Evolutionary conservation across 2,888 invertebrate species (phyloP).

Genomic region (Hyalella azteca): DNA sequence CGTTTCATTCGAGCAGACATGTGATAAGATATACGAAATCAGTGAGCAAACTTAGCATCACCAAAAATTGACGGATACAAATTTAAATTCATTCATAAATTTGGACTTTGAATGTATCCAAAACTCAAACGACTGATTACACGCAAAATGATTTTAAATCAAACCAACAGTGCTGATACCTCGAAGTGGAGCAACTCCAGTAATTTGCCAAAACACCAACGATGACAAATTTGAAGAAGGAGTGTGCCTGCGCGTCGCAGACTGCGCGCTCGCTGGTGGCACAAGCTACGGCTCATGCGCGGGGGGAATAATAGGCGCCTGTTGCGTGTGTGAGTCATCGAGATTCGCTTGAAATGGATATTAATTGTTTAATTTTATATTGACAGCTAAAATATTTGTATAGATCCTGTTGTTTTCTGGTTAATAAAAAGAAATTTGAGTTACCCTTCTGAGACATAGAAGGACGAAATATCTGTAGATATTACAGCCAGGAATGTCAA

Average conservation of each 20-base stretch:
- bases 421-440: too few relatives aligned
- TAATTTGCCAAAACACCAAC: neutral
- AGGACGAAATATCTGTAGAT: too few relatives aligned
- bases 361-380: too few relatives aligned
- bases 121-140: neutral
- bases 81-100: neutral
- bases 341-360: neutral
- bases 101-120: neutral
- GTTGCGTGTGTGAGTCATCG: constrained; percentile 13
- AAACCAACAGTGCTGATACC: constrained; percentile 8
- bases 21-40: neutral
- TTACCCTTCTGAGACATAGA: too few relatives aligned
- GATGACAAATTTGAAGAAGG: constrained; percentile 12
- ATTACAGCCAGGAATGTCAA: too few relatives aligned
- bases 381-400: too few relatives aligned
- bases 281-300: constrained; percentile 4
- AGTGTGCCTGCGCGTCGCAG: constrained; percentile 2
- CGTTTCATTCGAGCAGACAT: neutral
- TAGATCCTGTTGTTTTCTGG: too few relatives aligned
- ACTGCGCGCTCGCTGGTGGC: neutral
- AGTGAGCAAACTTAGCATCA: neutral
- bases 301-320: constrained; percentile 10
- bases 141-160: neutral
- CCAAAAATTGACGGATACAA: neutral
- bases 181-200: neutral